Conservation (phyloP, 2,113 vertebrate genomes). For the Cheilinus undulatus region DNA sequence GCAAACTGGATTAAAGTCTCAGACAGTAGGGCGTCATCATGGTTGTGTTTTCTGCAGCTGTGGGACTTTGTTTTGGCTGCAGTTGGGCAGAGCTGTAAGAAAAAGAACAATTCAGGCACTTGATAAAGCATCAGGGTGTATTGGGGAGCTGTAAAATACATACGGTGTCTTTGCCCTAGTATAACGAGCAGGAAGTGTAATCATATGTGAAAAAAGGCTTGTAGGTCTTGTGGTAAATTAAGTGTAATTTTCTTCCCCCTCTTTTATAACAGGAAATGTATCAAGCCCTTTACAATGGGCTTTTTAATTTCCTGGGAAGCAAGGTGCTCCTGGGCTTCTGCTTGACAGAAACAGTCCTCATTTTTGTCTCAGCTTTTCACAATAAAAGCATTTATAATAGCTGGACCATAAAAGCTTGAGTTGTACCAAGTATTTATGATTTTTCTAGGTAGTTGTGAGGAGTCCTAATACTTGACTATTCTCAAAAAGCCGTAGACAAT, state of each 20-base stretch:
- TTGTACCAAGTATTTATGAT: slow-evolving; percentile 3
- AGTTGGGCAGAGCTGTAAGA: not conserved
- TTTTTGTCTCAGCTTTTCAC: slow-evolving; percentile 49
- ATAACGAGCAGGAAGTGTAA: not conserved
- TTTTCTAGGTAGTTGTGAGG: slow-evolving; percentile 20
- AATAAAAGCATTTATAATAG: slow-evolving; percentile 43
- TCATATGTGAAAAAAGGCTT: not conserved
- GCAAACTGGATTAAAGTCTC: slow-evolving; percentile 25
- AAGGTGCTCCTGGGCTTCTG: not conserved
- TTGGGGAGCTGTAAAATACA: not conserved
- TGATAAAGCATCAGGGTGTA: not conserved
- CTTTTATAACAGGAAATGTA: not conserved
- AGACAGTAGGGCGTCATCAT: not conserved
- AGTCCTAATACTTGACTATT: not conserved
- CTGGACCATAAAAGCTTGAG: slow-evolving; percentile 9
- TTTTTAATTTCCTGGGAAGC: slow-evolving; percentile 15
- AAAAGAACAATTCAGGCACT: not conserved
- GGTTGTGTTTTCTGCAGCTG: not conserved
- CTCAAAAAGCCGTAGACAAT: not conserved
- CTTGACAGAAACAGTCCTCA: slow-evolving; percentile 21
- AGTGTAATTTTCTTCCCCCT: not conserved
- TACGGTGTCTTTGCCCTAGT: not conserved
- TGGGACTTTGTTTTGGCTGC: not conserved
- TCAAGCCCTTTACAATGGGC: not conserved
- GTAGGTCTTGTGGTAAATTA: slow-evolving; percentile 12